These are phyloP conservation scores for Atethmia centrago DNA, from an alignment of 2,888 invertebrate genomes.

Conservation along the genomic window DNA sequence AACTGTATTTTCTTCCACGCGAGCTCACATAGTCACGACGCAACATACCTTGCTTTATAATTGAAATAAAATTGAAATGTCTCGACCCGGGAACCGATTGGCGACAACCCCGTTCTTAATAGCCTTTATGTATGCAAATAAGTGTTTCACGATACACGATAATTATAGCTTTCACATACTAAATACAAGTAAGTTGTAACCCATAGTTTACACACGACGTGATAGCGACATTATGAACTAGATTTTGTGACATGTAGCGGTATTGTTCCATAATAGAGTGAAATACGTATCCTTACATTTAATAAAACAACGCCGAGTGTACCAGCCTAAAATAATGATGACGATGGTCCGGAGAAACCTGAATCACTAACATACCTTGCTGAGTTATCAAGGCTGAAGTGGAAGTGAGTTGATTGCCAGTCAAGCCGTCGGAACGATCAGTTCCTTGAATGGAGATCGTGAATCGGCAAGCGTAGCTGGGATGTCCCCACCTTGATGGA, in stretches of 20 bases:
- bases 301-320: too few relatives aligned
- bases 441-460: neutral
- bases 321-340: too few relatives aligned
- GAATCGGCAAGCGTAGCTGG: neutral
- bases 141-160: constrained; percentile 53
- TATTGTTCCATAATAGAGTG: too few relatives aligned
- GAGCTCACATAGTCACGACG: neutral
- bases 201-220: constrained; percentile 23
- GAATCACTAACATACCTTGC: neutral
- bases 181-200: neutral
- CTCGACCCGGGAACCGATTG: constrained; percentile 38
- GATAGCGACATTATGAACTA: constrained; percentile 9
- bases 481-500: neutral
- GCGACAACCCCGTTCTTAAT: constrained; percentile 31
- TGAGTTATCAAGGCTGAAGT: too few relatives aligned
- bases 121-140: constrained; percentile 58
- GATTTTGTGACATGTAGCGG: too few relatives aligned
- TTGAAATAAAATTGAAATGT: constrained; percentile 43
- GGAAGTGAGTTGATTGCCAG: neutral
- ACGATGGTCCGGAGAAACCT: neutral
- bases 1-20: neutral
- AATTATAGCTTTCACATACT: constrained; percentile 42
- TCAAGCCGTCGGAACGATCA: neutral
- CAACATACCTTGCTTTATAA: constrained; percentile 15
- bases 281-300: too few relatives aligned